These are phyloP conservation scores for Tautogolabrus adspersus DNA, from an alignment of 2,113 vertebrate genomes.

Conservation along the genomic window DNA sequence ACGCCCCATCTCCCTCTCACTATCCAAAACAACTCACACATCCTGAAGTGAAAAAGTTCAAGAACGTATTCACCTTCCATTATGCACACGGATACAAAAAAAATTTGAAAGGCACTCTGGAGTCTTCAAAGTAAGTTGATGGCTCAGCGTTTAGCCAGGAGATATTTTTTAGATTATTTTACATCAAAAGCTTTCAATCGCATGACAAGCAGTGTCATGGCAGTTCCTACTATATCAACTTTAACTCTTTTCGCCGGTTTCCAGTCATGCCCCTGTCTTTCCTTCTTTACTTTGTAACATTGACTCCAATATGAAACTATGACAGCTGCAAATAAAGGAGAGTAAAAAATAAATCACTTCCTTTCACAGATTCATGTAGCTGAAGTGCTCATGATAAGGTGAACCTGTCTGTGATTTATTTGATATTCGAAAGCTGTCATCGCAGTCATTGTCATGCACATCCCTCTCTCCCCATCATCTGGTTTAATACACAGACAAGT, in stretches of 20 bases:
- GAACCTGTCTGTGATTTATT: conserved; percentile 47
- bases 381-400: conserved; percentile 31
- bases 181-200: conserved; percentile 63
- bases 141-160: conserved; percentile 50
- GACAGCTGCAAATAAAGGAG: conserved; percentile 38
- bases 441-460: conserved; percentile 22
- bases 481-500: conserved; percentile 11
- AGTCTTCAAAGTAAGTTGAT: conserved; percentile 50
- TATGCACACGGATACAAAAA: not conserved
- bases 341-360: conserved; percentile 26
- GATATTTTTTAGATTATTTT: conserved; percentile 54
- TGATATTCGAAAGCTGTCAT: conserved; percentile 37
- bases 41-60: not conserved
- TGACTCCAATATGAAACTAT: conserved; percentile 24
- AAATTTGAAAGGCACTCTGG: conserved; percentile 13
- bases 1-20: not conserved
- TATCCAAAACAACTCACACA: conserved; percentile 17
- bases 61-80: not conserved
- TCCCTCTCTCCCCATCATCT: conserved; percentile 28
- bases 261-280: conserved; percentile 6
- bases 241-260: conserved; percentile 43
- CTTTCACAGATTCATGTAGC: conserved; percentile 37
- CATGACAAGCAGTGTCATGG: conserved; percentile 63
- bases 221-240: conserved; percentile 40
- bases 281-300: conserved; percentile 27